Evolutionary conservation across 2,113 vertebrate genomes (phyloP).

Genomic region (Caracal caracal): DNA sequence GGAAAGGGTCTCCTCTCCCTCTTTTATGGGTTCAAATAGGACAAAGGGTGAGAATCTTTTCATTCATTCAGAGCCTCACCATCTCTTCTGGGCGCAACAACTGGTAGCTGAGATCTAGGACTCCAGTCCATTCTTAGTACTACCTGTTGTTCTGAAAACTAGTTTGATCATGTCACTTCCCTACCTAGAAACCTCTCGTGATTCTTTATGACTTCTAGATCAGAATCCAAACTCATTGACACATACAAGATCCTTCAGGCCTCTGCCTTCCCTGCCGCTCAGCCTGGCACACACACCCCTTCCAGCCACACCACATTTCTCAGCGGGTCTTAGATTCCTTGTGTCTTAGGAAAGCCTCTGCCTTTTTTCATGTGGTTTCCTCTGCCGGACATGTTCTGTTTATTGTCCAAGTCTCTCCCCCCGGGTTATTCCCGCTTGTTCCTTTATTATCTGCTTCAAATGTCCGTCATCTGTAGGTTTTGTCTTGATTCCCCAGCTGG

Average conservation of each 20-base stretch:
- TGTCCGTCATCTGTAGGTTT: neutral
- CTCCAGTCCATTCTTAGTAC: neutral
- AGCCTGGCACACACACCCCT: too few species aligned
- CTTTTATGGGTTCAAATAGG: neutral
- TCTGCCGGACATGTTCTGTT: neutral
- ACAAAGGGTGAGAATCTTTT: neutral
- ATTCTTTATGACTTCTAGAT: neutral
- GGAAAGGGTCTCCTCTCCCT: neutral
- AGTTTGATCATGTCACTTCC: neutral
- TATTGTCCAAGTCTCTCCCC: neutral
- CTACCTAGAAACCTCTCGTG: neutral
- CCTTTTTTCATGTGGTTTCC: neutral
- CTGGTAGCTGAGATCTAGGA: neutral
- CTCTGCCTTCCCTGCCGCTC: neutral
- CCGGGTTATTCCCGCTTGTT: neutral
- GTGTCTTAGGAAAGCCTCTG: neutral
- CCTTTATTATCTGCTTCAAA: neutral
- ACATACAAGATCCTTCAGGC: neutral
- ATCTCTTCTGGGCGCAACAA: neutral
- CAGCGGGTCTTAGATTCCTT: neutral
- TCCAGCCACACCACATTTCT: accelerated
- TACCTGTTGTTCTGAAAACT: neutral
- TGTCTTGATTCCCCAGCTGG: neutral
- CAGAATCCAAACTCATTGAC: neutral
- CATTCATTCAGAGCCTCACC: neutral